These are phyloP conservation scores for Larimichthys polyactis DNA, from an alignment of 2,113 vertebrate genomes.

Conservation along the genomic window DNA sequence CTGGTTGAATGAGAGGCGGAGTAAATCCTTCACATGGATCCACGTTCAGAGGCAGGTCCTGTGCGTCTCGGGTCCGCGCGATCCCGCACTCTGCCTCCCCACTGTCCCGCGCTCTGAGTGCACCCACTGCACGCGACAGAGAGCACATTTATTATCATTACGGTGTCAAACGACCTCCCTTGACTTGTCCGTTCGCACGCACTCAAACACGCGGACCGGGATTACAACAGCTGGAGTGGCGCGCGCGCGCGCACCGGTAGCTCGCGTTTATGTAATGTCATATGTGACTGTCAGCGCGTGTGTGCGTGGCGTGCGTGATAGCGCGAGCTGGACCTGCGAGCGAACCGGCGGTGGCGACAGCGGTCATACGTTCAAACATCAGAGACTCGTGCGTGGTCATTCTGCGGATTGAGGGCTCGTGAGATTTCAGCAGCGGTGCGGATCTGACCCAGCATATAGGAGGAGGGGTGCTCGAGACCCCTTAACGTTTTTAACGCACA, in stretches of 20 bases:
- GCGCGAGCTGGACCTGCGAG: conserved; percentile 50
- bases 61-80: conserved; percentile 26
- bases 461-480: conserved; percentile 70
- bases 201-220: conserved; percentile 33
- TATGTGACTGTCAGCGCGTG: conserved; percentile 30
- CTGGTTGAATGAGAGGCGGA: neutral
- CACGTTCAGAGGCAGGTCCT: neutral
- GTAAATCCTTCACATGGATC: neutral
- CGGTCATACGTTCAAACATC: conserved; percentile 59
- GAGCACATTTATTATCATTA: neutral
- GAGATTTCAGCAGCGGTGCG: conserved; percentile 52
- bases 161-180: conserved; percentile 54
- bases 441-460: conserved; percentile 57
- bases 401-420: conserved; percentile 58
- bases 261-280: conserved; percentile 79
- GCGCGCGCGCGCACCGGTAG: conserved; percentile 54
- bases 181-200: conserved; percentile 35
- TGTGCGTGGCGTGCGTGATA: conserved; percentile 13
- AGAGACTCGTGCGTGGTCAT: conserved; percentile 23
- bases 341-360: conserved; percentile 38
- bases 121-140: conserved; percentile 45
- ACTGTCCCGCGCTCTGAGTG: conserved; percentile 14
- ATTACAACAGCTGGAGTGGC: conserved; percentile 76
- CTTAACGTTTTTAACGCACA: conserved; percentile 46
- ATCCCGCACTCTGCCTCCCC: conserved; percentile 12